Conservation (phyloP, 2,113 vertebrate genomes). For the Ciconia stormi region DNA sequence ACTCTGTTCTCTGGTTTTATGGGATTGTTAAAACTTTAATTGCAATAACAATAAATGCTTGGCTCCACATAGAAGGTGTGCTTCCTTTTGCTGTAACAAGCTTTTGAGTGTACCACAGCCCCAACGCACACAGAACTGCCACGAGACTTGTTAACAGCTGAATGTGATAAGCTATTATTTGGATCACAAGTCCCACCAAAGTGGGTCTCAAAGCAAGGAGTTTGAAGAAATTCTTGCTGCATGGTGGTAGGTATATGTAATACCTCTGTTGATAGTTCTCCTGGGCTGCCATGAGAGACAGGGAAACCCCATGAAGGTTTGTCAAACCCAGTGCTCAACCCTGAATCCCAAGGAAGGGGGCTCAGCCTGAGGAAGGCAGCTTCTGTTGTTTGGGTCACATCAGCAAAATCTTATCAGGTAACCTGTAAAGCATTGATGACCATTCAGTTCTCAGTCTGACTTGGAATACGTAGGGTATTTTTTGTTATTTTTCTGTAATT, state of each 20-base stretch:
- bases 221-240: neutral
- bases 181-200: neutral
- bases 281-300: neutral
- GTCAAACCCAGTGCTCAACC: neutral
- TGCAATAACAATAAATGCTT: neutral
- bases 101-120: neutral
- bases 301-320: neutral
- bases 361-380: neutral
- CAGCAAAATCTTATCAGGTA: neutral
- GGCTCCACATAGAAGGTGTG: neutral
- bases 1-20: neutral
- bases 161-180: neutral
- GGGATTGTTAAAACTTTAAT: neutral
- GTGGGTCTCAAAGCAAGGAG: neutral
- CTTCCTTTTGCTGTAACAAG: neutral
- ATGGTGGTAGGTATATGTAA: neutral
- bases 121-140: neutral
- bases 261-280: neutral
- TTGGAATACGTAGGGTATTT: neutral
- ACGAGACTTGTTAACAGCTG: no score
- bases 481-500: neutral
- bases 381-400: neutral
- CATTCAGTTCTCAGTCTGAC: no score
- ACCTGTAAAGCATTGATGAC: neutral
- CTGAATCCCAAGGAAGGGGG: neutral